phyloP scores from a whole-genome alignment of 1,140 invertebrate genomes.

The Drosophila subobscura region DNA sequence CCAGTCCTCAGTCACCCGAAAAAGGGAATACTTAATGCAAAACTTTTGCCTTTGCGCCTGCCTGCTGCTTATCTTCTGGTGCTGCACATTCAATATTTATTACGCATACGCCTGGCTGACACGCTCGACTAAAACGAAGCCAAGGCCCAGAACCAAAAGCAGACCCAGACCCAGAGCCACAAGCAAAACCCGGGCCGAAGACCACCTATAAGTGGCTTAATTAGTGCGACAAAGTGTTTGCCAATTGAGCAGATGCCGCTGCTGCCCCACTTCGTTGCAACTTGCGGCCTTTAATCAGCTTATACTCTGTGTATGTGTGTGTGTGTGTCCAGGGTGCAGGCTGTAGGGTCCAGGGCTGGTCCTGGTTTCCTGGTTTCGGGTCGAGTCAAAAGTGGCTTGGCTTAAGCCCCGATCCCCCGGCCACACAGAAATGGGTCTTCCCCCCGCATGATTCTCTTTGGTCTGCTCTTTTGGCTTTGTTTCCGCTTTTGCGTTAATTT shows the following conservation, averaged over 20 bases:
- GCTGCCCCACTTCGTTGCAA: conserved; percentile 7
- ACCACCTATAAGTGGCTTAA: conserved; percentile 62
- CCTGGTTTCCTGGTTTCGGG: not conserved
- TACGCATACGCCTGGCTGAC: conserved; percentile 51
- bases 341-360: not conserved
- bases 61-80: not conserved
- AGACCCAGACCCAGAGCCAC: conserved; percentile 15
- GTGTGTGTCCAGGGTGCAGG: not conserved
- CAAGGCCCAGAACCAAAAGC: conserved; percentile 22
- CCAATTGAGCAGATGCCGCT: conserved; percentile 47
- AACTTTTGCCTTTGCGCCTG: conserved; percentile 41
- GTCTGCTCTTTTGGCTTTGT: not conserved
- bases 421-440: conserved; percentile 9
- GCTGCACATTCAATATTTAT: conserved; percentile 67
- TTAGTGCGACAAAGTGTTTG: conserved; percentile 71
- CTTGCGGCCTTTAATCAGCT: conserved; percentile 53
- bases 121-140: conserved; percentile 25
- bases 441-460: conserved; percentile 17
- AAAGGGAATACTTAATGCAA: conserved; percentile 69
- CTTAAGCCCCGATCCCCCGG: conserved; percentile 38
- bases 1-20: conserved; percentile 21
- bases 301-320: conserved; percentile 18
- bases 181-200: conserved; percentile 22
- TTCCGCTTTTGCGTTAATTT: conserved; percentile 1
- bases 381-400: not conserved